Evolutionary conservation across 2,888 invertebrate species (phyloP).

Genomic region (Lamellibrachia satsuma): DNA sequence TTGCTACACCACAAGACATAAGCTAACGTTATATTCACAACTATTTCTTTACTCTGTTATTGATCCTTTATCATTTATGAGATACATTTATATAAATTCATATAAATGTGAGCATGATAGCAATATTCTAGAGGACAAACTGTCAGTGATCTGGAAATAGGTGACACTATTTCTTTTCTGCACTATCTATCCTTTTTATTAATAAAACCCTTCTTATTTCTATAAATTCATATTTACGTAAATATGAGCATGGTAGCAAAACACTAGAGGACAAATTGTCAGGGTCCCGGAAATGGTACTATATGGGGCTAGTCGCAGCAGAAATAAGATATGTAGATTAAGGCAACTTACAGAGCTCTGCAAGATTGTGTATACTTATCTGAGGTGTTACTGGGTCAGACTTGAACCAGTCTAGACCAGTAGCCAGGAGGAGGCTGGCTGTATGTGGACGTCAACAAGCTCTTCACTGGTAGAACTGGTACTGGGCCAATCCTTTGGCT

Average conservation of each 20-base stretch:
- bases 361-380: not conserved
- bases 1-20: too few relatives aligned
- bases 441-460: not conserved
- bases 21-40: too few relatives aligned
- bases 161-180: too few relatives aligned
- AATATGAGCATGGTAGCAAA: not conserved
- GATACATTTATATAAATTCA: too few relatives aligned
- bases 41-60: too few relatives aligned
- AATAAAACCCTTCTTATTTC: too few relatives aligned
- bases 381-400: not conserved
- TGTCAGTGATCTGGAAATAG: not conserved
- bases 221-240: not conserved
- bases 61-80: too few relatives aligned
- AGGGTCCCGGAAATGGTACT: not conserved
- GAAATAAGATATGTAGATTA: not conserved
- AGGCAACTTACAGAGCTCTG: not conserved
- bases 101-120: too few relatives aligned
- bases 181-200: too few relatives aligned
- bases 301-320: not conserved
- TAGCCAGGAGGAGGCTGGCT: not conserved
- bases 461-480: not conserved
- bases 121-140: not conserved
- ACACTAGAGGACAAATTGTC: not conserved
- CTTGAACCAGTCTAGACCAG: conserved; percentile 3
- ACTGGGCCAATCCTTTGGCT: not conserved